phyloP scores from a whole-genome alignment of 2,888 invertebrate species.

The Andrena flavipes region DNA sequence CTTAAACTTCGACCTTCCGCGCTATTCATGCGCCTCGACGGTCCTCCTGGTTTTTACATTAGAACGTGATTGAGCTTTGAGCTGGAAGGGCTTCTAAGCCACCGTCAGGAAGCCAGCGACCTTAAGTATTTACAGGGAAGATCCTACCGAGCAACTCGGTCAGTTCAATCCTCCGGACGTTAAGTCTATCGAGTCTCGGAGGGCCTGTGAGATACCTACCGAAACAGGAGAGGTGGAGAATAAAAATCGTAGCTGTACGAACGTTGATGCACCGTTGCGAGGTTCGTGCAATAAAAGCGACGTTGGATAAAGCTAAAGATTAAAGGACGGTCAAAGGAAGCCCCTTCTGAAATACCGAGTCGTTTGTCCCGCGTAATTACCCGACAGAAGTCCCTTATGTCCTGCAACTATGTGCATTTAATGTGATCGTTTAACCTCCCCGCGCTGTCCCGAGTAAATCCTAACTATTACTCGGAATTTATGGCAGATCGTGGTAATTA shows the following conservation, averaged over 20 bases:
- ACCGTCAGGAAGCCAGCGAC: conserved; percentile 44
- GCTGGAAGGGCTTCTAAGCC: conserved; percentile 48
- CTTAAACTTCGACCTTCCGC: conserved; percentile 9
- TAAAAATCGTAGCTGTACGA: background rate
- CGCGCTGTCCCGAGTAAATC: conserved; percentile 61
- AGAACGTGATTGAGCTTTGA: conserved; percentile 24
- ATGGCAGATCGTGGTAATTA: conserved; percentile 80
- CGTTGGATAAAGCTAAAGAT: conserved; percentile 23
- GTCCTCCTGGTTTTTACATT: conserved; percentile 4
- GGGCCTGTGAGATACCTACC: conserved; percentile 4
- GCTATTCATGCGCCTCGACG: background rate
- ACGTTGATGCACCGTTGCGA: background rate
- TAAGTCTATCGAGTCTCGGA: conserved; percentile 42
- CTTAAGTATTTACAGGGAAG: conserved; percentile 55
- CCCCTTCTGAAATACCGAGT: conserved; percentile 29
- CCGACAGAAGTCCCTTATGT: conserved; percentile 58
- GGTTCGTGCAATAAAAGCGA: background rate
- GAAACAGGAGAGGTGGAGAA: background rate
- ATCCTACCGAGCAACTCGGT: conserved; percentile 32
- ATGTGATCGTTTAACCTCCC: conserved; percentile 60
- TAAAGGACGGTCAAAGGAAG: conserved; percentile 22
- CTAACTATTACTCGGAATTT: conserved; percentile 77
- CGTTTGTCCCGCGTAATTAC: conserved; percentile 59
- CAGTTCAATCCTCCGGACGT: conserved; percentile 34
- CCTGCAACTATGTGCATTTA: conserved; percentile 63